Evolutionary conservation across 2,888 invertebrate species (phyloP).

Genomic region (Portevinia maculata): DNA sequence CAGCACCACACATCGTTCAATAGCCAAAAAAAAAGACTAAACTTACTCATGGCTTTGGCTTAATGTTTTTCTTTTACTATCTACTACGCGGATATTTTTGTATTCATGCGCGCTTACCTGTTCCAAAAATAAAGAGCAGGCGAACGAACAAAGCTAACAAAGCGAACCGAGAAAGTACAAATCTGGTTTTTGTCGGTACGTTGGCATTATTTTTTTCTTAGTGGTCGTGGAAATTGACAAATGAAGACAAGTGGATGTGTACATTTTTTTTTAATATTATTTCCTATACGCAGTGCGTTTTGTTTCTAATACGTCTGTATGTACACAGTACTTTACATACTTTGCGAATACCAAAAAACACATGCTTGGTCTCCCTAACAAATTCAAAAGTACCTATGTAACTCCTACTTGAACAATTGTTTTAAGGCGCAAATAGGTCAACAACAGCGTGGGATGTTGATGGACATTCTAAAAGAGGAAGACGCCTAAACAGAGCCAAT

Average conservation of each 20-base stretch:
- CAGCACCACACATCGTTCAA: slow-evolving; percentile 21
- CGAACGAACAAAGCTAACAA: slow-evolving; percentile 18
- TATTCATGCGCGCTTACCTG: slow-evolving; percentile 62
- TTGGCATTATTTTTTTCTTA: slow-evolving; percentile 10
- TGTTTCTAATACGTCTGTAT: no score
- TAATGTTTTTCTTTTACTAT: slow-evolving; percentile 17
- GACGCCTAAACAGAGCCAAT: not conserved
- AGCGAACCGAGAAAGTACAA: slow-evolving; percentile 18
- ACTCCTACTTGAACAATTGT: no score
- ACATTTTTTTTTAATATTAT: not conserved
- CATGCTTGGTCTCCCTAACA: slow-evolving; percentile 18
- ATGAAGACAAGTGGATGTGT: slow-evolving; percentile 38
- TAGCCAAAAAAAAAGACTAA: slow-evolving; percentile 19
- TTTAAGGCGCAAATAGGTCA: slow-evolving; percentile 12
- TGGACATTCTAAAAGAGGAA: not conserved
- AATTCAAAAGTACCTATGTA: slow-evolving; percentile 17
- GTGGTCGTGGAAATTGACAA: slow-evolving; percentile 26
- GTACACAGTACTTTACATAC: no score
- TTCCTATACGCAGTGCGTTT: no score
- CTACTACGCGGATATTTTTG: slow-evolving; percentile 54
- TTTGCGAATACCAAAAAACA: slow-evolving; percentile 4
- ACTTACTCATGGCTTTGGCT: slow-evolving; percentile 18
- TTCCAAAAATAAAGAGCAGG: slow-evolving; percentile 52
- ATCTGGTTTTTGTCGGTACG: slow-evolving; percentile 18
- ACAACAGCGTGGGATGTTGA: slow-evolving; percentile 22